Conservation (phyloP, 37 sponge, comb jelly and placozoan species). For the Mnemiopsis leidyi region DNA sequence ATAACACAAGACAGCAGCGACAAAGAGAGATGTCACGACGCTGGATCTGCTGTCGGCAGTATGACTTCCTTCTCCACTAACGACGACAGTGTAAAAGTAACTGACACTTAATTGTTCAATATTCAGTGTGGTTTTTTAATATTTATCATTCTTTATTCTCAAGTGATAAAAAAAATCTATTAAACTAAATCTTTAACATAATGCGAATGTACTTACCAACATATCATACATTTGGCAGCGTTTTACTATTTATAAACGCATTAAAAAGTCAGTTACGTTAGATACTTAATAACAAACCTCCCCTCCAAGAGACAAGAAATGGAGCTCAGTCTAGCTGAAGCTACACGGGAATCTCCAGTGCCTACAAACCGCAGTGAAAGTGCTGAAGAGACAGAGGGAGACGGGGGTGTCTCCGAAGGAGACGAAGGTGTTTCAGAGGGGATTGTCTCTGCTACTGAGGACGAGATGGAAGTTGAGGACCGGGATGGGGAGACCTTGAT, state of each 20-base stretch:
- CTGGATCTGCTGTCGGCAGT: conserved; percentile 7
- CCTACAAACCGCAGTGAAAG: background rate
- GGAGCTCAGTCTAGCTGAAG: conserved; percentile 3
- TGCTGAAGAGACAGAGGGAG: too few species aligned
- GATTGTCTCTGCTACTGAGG: background rate
- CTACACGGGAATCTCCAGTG: conserved; percentile 19
- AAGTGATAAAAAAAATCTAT: too few species aligned
- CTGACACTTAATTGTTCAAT: background rate
- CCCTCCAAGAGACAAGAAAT: background rate
- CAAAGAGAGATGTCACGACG: background rate
- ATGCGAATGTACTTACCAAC: too few species aligned
- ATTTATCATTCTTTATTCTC: too few species aligned
- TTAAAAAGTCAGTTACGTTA: too few species aligned
- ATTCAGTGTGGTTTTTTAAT: too few species aligned
- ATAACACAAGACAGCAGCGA: conserved; percentile 26
- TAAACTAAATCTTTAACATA: too few species aligned
- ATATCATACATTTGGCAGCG: too few species aligned
- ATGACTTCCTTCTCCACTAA: conserved; percentile 34
- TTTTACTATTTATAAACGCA: too few species aligned
- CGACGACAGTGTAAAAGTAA: background rate
- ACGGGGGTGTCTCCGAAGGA: background rate
- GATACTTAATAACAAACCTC: too few species aligned
- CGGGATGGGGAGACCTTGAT: background rate
- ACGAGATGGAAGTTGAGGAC: conserved; percentile 4
- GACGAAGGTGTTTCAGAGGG: background rate